These are phyloP conservation scores for Megalopta genalis DNA, from an alignment of 1,140 invertebrate genomes.

Conservation along the genomic window DNA sequence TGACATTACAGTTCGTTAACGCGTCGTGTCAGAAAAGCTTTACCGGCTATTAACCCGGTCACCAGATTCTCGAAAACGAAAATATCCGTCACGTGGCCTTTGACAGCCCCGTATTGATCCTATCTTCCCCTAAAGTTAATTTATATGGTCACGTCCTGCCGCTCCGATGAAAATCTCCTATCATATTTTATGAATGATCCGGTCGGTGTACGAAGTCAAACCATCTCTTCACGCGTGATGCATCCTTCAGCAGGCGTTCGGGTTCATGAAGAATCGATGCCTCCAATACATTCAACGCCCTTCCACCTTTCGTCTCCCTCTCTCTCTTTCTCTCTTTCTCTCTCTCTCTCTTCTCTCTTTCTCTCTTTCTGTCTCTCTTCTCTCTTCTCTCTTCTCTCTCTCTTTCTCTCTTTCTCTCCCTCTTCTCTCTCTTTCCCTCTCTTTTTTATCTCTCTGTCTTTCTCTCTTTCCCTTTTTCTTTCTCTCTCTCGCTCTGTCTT, in stretches of 20 bases:
- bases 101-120: conserved; percentile 15
- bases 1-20: conserved; percentile 21
- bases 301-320: background rate
- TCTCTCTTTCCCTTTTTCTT: no score
- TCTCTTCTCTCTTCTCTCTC: no score
- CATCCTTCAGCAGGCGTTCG: background rate
- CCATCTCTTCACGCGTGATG: background rate
- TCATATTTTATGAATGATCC: conserved; percentile 31
- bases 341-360: no score
- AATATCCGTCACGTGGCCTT: background rate
- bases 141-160: conserved; percentile 4
- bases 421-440: no score
- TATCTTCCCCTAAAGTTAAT: background rate
- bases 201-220: conserved; percentile 3
- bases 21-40: background rate
- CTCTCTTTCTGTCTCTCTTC: no score
- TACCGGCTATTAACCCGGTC: background rate
- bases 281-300: conserved; percentile 1
- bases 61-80: background rate
- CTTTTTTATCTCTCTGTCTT: no score
- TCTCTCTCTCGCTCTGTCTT: background rate
- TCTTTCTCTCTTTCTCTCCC: no score
- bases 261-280: background rate
- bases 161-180: conserved; percentile 8
- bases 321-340: no score